Conservation (phyloP, 2,888 invertebrate genomes). For the Falcaria lacertinaria region DNA sequence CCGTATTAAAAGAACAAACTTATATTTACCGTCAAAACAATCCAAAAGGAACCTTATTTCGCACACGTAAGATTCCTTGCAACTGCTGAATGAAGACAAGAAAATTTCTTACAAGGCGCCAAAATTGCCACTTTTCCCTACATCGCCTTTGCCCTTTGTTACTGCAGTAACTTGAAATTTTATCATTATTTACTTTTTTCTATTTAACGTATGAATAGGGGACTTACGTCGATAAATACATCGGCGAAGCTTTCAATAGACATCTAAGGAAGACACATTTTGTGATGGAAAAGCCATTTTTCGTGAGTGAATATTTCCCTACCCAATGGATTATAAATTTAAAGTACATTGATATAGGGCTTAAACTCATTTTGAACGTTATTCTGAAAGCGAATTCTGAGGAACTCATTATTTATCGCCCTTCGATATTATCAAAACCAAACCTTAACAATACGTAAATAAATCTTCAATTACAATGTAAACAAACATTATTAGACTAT, state of each 20-base stretch:
- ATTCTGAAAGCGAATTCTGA: too few species aligned
- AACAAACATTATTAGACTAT: too few species aligned
- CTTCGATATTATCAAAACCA: too few species aligned
- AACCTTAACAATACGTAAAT: too few species aligned
- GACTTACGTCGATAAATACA: not conserved
- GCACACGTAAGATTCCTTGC: conserved; percentile 17
- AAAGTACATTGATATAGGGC: not conserved
- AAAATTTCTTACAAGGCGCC: conserved; percentile 48
- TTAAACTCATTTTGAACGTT: too few species aligned
- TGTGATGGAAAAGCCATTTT: not conserved
- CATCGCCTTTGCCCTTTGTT: conserved; percentile 53
- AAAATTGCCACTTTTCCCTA: conserved; percentile 67
- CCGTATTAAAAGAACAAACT: conserved; percentile 37
- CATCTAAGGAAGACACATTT: not conserved
- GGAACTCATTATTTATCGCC: too few species aligned
- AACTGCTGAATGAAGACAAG: conserved; percentile 26
- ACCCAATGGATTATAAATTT: not conserved
- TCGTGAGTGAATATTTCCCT: not conserved
- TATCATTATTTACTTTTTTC: conserved; percentile 38
- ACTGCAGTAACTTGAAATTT: conserved; percentile 51
- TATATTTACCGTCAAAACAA: conserved; percentile 8
- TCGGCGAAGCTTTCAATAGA: not conserved
- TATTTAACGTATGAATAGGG: not conserved
- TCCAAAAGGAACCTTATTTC: conserved; percentile 22
- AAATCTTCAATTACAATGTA: too few species aligned